Conservation (phyloP, 1,140 invertebrate species). For the Sipha flava region DNA sequence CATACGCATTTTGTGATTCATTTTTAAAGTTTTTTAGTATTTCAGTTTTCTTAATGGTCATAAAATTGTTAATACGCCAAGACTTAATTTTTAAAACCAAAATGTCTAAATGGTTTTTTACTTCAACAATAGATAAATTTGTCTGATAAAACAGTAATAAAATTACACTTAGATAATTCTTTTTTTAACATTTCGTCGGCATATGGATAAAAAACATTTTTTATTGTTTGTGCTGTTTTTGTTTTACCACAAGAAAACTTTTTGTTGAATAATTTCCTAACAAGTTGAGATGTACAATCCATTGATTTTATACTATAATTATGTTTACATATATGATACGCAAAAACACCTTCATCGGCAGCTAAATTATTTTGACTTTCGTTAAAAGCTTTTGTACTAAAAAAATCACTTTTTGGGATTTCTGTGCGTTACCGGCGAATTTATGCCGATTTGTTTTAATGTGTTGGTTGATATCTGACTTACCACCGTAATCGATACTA, state of each 20-base stretch:
- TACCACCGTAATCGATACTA: background rate
- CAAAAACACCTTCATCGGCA: background rate
- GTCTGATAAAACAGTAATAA: too few relatives aligned
- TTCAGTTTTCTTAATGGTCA: too few relatives aligned
- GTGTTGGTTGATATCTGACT: background rate
- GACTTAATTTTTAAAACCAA: too few relatives aligned
- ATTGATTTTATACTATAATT: background rate
- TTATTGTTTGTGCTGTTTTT: background rate
- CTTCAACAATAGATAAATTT: too few relatives aligned
- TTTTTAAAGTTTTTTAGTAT: too few relatives aligned
- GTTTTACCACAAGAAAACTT: background rate
- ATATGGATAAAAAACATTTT: background rate
- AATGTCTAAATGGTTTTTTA: too few relatives aligned
- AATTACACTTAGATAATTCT: background rate
- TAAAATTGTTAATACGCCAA: too few relatives aligned
- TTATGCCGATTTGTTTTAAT: background rate
- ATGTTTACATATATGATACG: background rate
- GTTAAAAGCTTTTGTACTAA: background rate
- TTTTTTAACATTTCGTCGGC: background rate
- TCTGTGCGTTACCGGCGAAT: background rate
- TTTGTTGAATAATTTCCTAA: background rate
- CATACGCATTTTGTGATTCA: too few relatives aligned
- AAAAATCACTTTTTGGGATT: background rate
- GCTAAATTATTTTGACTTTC: background rate
- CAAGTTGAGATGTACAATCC: background rate